phyloP scores from a whole-genome alignment of 2,113 vertebrate genomes.

The Microcebus lehilahytsara region DNA sequence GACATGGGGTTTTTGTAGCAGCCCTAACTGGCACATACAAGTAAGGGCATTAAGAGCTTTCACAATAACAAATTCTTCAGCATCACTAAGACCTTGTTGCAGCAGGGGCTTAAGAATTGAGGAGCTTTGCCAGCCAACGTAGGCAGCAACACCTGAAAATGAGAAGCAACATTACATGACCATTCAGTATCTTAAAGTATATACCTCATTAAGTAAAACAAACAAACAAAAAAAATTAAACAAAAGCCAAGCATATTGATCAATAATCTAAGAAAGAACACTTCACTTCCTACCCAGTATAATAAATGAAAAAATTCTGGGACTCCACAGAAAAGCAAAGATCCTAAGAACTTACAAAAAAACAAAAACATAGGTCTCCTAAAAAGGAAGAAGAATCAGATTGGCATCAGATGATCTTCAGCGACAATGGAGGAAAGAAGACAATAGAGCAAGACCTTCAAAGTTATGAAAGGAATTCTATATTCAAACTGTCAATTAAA shows the following conservation, averaged over 20 bases:
- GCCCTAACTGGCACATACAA: conserved; percentile 97
- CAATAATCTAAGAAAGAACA: background rate
- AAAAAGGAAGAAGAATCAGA: background rate
- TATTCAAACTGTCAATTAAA: background rate
- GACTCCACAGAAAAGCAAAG: background rate
- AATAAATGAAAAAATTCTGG: background rate
- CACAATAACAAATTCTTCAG: conserved; percentile 98
- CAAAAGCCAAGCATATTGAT: background rate
- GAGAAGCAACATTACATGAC: background rate
- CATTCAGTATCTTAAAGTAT: background rate
- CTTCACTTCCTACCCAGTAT: background rate
- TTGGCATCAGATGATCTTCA: background rate
- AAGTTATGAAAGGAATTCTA: background rate
- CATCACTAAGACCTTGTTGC: conserved; percentile 97
- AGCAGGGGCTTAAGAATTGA: conserved; percentile 97
- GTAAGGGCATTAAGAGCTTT: conserved; percentile 97
- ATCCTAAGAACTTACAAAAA: background rate
- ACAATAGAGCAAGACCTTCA: background rate
- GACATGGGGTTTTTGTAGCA: conserved; percentile 97
- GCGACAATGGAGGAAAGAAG: background rate
- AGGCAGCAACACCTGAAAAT: conserved; percentile 94
- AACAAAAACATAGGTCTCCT: background rate
- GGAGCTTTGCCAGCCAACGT: conserved; percentile 99
- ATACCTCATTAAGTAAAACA: background rate
- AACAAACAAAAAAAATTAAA: background rate